Conservation (phyloP, 2,797 vertebrate species). For the Kryptolebias ocellatus region DNA sequence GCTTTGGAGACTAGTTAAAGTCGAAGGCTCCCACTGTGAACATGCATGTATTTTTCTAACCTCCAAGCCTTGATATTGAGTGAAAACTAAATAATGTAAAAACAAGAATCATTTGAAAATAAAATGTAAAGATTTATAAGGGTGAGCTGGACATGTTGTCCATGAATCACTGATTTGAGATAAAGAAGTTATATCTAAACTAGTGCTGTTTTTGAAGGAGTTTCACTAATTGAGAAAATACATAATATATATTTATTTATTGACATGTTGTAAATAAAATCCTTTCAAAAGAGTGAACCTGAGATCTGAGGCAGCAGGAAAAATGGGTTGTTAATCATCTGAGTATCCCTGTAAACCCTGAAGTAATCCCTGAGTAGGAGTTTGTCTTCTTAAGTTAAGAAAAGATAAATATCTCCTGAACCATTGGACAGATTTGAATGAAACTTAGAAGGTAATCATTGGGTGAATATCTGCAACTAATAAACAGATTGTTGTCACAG, state of each 20-base stretch:
- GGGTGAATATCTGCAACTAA: no score
- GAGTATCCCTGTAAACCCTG: background rate
- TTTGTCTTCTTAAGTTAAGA: no score
- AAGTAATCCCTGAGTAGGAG: no score
- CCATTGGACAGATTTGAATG: no score
- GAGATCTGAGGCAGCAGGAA: background rate
- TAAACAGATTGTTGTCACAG: no score
- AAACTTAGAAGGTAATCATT: no score
- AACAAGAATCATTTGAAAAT: conserved; percentile 9
- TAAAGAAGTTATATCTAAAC: background rate
- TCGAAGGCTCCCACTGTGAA: background rate
- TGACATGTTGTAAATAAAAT: no score
- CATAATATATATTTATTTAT: no score
- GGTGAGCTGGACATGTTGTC: background rate
- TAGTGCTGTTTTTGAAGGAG: no score
- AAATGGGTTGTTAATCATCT: background rate
- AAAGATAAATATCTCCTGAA: no score
- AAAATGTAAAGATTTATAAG: background rate
- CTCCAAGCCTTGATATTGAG: conserved; percentile 2
- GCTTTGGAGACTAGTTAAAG: conserved; percentile 9
- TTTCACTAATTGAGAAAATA: no score
- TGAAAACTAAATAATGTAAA: conserved; percentile 14
- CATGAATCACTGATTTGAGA: background rate
- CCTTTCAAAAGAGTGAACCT: background rate
- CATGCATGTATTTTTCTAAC: conserved; percentile 9